Conservation (phyloP, 30 jellyfish, hydroid and myxozoan species). For the Pseudorhiza aurosa region DNA sequence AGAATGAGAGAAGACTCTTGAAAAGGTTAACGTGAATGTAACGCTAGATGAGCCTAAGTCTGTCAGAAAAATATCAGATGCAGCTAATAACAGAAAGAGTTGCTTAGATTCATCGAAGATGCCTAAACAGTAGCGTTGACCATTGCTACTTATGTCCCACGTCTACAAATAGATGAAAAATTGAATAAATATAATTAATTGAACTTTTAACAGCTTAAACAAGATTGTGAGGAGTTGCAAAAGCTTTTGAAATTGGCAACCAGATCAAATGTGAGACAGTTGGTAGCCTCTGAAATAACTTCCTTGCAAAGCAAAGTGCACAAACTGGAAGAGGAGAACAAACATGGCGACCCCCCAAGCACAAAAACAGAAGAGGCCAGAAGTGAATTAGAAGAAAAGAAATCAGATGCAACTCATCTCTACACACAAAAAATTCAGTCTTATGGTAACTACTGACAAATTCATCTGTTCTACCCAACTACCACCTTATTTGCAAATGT, state of each 20-base stretch:
- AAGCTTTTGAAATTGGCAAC: constrained; percentile 51
- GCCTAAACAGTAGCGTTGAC: no score
- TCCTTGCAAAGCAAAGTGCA: constrained; percentile 52
- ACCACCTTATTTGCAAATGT: no score
- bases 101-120: no score
- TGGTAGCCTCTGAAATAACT: constrained; percentile 78
- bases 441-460: constrained; percentile 32
- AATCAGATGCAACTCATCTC: constrained; percentile 23
- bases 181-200: background rate
- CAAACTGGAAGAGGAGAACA: constrained; percentile 23
- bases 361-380: background rate
- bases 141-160: no score
- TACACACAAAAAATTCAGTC: constrained; percentile 51
- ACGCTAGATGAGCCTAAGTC: no score
- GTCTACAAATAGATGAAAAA: no score
- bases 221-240: constrained; percentile 83
- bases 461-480: no score
- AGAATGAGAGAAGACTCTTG: no score
- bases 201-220: constrained; percentile 34
- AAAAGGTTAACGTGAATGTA: no score
- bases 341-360: background rate
- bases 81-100: no score
- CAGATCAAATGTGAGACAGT: constrained; percentile 74
- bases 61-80: no score
- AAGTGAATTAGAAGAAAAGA: background rate